Conservation (phyloP, 2,888 invertebrate genomes). For the Drosophila recens region DNA sequence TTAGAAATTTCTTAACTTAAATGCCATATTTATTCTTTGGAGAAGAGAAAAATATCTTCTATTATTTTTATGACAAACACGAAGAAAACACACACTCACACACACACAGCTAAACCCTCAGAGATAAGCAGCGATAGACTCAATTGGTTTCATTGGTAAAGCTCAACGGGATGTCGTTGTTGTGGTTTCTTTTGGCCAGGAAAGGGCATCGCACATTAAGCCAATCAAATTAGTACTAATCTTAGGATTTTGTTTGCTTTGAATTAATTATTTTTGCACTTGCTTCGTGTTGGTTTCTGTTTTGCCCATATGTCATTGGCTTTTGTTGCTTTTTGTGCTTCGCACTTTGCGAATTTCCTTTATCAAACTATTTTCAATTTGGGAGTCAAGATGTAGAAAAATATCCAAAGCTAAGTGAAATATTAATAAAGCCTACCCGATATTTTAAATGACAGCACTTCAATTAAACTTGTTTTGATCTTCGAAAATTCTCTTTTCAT, state of each 20-base stretch:
- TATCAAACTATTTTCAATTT: not conserved
- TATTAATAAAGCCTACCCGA: not conserved
- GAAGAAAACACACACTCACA: not conserved
- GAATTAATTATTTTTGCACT: conserved; percentile 32
- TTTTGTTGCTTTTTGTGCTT: not conserved
- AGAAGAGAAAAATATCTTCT: not conserved
- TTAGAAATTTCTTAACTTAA: not conserved
- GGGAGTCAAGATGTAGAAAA: not conserved
- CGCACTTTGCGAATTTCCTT: not conserved
- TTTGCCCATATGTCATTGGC: not conserved
- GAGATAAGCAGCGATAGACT: not conserved
- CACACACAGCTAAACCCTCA: not conserved
- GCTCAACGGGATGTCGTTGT: not conserved
- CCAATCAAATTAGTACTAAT: conserved; percentile 23
- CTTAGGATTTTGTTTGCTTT: conserved; percentile 11
- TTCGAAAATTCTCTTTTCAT: not conserved
- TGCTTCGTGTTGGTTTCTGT: not conserved
- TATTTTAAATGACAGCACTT: rapidly evolving
- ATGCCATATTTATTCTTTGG: not conserved
- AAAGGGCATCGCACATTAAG: not conserved
- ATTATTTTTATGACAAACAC: not conserved
- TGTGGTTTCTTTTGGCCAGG: not conserved
- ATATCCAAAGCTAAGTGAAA: not conserved
- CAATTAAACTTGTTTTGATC: not conserved
- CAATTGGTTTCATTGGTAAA: conserved; percentile 3